phyloP scores from a whole-genome alignment of 2,888 invertebrate species.

The Lasioglossum vierecki region DNA sequence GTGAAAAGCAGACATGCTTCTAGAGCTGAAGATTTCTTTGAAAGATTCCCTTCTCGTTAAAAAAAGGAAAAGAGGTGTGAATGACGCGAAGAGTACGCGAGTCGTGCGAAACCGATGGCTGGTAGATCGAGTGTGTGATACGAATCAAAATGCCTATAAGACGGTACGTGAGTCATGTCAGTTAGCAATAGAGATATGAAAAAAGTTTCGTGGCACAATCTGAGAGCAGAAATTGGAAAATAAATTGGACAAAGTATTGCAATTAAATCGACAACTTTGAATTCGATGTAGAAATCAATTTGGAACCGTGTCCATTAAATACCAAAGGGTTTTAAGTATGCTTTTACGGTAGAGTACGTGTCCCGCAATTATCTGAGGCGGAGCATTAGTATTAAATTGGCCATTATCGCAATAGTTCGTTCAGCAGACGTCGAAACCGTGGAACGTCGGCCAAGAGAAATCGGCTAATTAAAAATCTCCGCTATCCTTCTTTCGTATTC shows the following conservation, averaged over 20 bases:
- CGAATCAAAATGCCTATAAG: background rate
- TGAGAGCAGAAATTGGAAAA: background rate
- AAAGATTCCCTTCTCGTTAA: background rate
- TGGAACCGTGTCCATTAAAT: background rate
- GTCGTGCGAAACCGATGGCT: background rate
- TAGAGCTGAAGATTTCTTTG: background rate
- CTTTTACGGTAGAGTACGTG: background rate
- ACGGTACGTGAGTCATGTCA: background rate
- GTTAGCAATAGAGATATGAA: background rate
- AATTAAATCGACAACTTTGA: background rate
- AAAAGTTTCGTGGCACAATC: background rate
- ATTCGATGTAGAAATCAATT: background rate
- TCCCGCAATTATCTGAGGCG: background rate
- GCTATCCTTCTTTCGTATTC: constrained; percentile 55
- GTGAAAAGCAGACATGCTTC: background rate
- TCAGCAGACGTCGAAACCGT: background rate
- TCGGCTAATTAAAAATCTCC: constrained; percentile 60
- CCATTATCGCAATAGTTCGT: background rate
- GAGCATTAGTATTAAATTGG: background rate
- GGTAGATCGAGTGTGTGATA: background rate
- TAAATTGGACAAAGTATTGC: background rate
- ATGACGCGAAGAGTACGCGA: background rate
- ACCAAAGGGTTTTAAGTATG: background rate
- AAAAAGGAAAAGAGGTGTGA: background rate
- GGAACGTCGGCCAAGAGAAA: background rate